These are phyloP conservation scores for Orussus abietinus DNA, from an alignment of 1,140 invertebrate genomes.

Conservation along the genomic window DNA sequence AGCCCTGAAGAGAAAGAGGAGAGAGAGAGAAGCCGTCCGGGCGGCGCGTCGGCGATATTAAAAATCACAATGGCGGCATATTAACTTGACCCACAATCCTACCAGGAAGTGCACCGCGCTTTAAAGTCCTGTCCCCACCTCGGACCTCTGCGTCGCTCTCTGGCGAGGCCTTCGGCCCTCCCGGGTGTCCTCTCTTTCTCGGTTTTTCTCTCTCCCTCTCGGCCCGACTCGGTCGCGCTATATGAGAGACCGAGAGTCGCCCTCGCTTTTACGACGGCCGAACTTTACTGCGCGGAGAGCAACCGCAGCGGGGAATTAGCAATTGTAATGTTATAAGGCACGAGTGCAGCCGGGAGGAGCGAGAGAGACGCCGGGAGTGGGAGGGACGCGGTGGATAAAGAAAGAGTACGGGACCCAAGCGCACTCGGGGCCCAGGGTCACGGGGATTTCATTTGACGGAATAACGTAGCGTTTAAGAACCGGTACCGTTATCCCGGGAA, in stretches of 20 bases:
- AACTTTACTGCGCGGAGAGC: constrained; percentile 44
- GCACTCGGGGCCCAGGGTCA: no score
- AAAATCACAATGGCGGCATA: constrained; percentile 47
- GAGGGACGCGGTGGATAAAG: constrained; percentile 21
- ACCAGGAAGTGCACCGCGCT: constrained; percentile 21
- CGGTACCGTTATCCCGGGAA: constrained; percentile 49
- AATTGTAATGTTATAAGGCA: constrained; percentile 54
- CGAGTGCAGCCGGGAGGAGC: constrained; percentile 18
- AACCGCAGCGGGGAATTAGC: constrained; percentile 50
- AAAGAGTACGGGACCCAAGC: constrained; percentile 31
- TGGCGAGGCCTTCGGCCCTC: not conserved
- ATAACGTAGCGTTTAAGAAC: constrained; percentile 51
- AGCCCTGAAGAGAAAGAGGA: no score
- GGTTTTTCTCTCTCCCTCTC: not conserved
- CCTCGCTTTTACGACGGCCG: constrained; percentile 47
- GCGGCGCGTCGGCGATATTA: constrained; percentile 27
- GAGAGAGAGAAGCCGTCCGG: constrained; percentile 7
- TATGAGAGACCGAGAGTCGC: constrained; percentile 32
- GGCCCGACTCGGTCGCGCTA: no score
- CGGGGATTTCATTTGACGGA: constrained; percentile 51
- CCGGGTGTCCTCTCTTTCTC: constrained; percentile 5
- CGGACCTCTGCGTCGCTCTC: constrained; percentile 16
- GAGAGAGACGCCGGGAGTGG: constrained; percentile 1
- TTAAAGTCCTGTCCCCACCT: constrained; percentile 17
- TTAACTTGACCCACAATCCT: constrained; percentile 45